Conservation (phyloP, 2,888 invertebrate genomes). For the Cataglyphis albicans region DNA sequence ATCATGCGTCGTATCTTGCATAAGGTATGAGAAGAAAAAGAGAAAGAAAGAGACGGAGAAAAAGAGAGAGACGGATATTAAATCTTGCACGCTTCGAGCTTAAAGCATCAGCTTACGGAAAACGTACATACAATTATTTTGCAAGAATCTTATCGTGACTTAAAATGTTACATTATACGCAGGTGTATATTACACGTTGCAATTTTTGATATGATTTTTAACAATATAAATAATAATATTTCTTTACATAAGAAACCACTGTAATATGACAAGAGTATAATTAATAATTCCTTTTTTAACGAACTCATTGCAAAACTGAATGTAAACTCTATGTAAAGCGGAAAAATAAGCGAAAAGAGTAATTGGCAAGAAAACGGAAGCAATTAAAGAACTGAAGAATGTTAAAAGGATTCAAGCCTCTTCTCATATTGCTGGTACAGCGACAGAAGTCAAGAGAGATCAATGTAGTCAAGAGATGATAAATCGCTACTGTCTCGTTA, state of each 20-base stretch:
- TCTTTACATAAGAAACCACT: not conserved
- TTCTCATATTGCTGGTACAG: conserved; percentile 11
- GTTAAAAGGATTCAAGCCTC: conserved; percentile 21
- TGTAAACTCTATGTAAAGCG: conserved; percentile 24
- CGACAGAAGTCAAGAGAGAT: conserved; percentile 42
- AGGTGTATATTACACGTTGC: not conserved
- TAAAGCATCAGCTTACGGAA: not conserved
- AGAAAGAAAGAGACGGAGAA: not conserved
- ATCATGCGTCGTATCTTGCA: not conserved
- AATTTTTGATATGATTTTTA: not conserved
- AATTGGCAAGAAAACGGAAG: conserved; percentile 42
- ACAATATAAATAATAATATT: not conserved
- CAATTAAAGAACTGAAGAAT: conserved; percentile 43
- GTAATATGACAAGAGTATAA: not conserved
- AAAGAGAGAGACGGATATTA: not conserved
- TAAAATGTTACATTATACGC: too few relatives aligned
- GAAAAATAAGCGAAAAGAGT: conserved; percentile 2
- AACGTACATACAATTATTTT: not conserved
- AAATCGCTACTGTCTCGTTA: conserved; percentile 42
- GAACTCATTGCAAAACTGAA: not conserved
- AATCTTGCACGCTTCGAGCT: not conserved
- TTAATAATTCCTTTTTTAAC: conserved; percentile 9
- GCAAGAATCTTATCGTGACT: not conserved
- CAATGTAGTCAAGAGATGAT: conserved; percentile 48
- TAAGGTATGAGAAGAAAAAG: not conserved